phyloP scores from a whole-genome alignment of 2,797 vertebrate species.

The Chaenodraco wilsoni region DNA sequence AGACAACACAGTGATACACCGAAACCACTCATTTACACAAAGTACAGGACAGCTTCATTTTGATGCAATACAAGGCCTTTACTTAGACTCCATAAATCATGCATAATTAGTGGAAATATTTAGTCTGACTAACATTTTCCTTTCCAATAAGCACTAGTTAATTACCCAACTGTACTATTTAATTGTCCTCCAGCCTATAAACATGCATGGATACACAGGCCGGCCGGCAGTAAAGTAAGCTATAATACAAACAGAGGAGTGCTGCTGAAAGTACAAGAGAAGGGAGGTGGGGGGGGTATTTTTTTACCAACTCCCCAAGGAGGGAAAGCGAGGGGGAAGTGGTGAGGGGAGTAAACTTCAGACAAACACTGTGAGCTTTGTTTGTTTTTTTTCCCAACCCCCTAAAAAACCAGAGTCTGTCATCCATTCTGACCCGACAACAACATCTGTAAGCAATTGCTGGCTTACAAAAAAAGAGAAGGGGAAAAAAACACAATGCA shows the following conservation, averaged over 20 bases:
- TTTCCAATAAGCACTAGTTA: conserved; percentile 67
- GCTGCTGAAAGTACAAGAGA: conserved; percentile 62
- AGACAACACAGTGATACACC: conserved; percentile 65
- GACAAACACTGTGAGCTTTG: conserved; percentile 82
- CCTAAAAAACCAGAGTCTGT: conserved; percentile 77
- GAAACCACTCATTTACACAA: conserved; percentile 69
- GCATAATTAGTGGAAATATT: conserved; percentile 78
- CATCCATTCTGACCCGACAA: conserved; percentile 76
- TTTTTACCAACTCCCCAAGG: conserved; percentile 72
- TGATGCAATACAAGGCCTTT: conserved; percentile 57
- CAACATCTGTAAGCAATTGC: conserved; percentile 85
- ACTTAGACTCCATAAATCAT: conserved; percentile 66
- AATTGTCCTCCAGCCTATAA: conserved; percentile 70
- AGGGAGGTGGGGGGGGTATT: conserved; percentile 17
- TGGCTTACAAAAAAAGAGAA: conserved; percentile 40
- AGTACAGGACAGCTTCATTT: conserved; percentile 69
- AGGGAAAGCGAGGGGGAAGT: conserved; percentile 71
- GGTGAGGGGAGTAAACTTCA: conserved; percentile 79
- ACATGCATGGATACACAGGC: conserved; percentile 61
- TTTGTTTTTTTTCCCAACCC: conserved; percentile 80
- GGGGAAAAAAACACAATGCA: conserved; percentile 65
- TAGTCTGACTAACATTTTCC: conserved; percentile 74
- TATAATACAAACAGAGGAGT: conserved; percentile 62
- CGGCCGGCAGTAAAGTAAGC: conserved; percentile 52
- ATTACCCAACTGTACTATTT: conserved; percentile 73